Conservation (phyloP, 2,113 vertebrate genomes). For the Rhynchomys soricoides region DNA sequence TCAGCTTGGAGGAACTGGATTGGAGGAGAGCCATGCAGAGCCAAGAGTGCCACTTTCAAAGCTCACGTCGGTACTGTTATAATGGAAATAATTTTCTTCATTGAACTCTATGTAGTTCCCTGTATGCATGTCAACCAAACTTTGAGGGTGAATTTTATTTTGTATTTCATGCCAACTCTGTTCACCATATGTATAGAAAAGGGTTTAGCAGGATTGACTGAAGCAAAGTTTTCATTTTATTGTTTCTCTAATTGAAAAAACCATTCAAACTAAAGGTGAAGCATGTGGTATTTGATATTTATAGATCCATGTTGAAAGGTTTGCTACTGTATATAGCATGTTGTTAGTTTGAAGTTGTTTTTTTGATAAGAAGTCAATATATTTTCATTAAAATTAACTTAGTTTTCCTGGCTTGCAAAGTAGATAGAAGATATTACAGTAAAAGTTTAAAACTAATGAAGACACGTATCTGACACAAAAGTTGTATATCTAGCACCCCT, state of each 20-base stretch:
- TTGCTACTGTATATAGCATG: neutral
- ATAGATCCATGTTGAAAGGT: conserved; percentile 10
- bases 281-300: neutral
- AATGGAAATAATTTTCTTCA: conserved; percentile 95
- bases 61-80: conserved; percentile 94
- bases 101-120: conserved; percentile 91
- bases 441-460: conserved; percentile 42
- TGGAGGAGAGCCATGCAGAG: conserved; percentile 88
- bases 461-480: conserved; percentile 45
- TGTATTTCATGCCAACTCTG: neutral
- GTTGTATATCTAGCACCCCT: conserved; percentile 67
- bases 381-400: conserved; percentile 62
- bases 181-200: neutral
- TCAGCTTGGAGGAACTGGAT: conserved; percentile 82
- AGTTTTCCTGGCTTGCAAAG: conserved; percentile 7
- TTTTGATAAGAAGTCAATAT: neutral
- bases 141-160: conserved; percentile 38
- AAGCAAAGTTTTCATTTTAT: conserved; percentile 28
- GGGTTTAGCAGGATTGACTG: neutral
- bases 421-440: neutral
- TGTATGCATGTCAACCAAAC: conserved; percentile 88
- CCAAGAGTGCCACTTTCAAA: conserved; percentile 89
- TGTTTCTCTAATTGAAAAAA: conserved; percentile 4
- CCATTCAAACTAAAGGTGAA: conserved; percentile 41
- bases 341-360: conserved; percentile 30